Evolutionary conservation across 2,888 invertebrate species (phyloP).

Genomic region (Saturnia japonica): DNA sequence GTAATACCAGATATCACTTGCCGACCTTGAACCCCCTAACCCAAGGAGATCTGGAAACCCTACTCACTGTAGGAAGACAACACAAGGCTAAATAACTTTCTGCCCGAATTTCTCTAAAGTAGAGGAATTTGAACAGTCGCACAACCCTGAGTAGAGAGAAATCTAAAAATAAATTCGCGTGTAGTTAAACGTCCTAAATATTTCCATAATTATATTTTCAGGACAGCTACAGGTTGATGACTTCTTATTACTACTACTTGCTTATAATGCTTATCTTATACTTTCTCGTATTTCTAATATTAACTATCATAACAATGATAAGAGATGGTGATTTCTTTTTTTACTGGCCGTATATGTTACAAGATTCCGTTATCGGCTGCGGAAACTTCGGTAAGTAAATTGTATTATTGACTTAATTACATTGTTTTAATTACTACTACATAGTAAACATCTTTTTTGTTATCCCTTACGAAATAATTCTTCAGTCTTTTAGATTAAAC

Average conservation of each 20-base stretch:
- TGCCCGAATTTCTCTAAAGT: too few species aligned
- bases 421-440: not conserved
- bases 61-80: too few species aligned
- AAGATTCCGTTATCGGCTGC: constrained; percentile 7
- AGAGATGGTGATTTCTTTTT: not conserved
- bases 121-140: too few species aligned
- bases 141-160: too few species aligned
- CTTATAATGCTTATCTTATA: not conserved
- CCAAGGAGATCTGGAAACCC: too few species aligned
- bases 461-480: too few species aligned
- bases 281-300: not conserved
- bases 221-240: not conserved
- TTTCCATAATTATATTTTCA: not conserved
- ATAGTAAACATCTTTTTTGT: too few species aligned
- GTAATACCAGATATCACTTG: too few species aligned
- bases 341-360: constrained; percentile 10
- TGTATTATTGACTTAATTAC: not conserved
- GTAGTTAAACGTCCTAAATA: not conserved
- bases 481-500: too few species aligned
- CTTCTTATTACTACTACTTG: not conserved
- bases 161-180: too few species aligned
- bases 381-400: constrained; percentile 7
- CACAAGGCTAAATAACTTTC: too few species aligned
- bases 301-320: constrained; percentile 3
- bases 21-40: too few species aligned